Percentiles rank a stretch among this genome's conserved stretches.
phyloP scores from a whole-genome alignment of 1,140 invertebrate species.

The Chrysomallon squamiferum region DNA sequence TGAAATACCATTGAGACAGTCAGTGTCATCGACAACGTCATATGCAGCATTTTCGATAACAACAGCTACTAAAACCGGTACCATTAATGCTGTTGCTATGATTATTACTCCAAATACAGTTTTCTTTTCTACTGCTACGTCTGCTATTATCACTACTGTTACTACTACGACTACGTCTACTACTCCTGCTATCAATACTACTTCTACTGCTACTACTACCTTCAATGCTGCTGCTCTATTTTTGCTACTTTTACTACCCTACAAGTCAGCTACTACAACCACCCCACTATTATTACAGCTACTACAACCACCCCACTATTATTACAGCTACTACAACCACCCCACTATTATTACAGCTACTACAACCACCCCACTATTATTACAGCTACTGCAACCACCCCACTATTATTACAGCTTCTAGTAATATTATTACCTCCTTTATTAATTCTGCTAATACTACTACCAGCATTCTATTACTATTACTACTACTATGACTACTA shows the following conservation, averaged over 20 bases:
- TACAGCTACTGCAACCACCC: slow-evolving; percentile 6
- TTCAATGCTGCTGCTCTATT: neutral
- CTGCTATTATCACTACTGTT: slow-evolving; percentile 2
- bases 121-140: no score
- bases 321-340: slow-evolving; percentile 16
- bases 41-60: no score
- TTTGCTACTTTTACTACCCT: slow-evolving; percentile 10
- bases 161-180: slow-evolving; percentile 6
- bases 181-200: slow-evolving; percentile 5
- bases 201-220: slow-evolving; percentile 4
- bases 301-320: slow-evolving; percentile 14
- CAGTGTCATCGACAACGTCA: no score
- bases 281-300: slow-evolving; percentile 15
- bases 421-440: slow-evolving; percentile 14
- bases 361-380: slow-evolving; percentile 1
- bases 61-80: slow-evolving; percentile 2
- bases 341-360: slow-evolving; percentile 9
- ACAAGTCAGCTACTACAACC: slow-evolving; percentile 14
- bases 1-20: no score
- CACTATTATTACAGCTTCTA: slow-evolving; percentile 13
- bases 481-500: slow-evolving; percentile 10
- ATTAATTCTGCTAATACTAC: slow-evolving; percentile 15
- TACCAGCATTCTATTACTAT: slow-evolving; percentile 14
- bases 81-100: slow-evolving; percentile 1
- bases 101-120: no score